Evolutionary conservation across 2,797 vertebrate genomes (phyloP), one percentile per base, ranked within the genome.

Genomic region (Onychomys torridus): DNA sequence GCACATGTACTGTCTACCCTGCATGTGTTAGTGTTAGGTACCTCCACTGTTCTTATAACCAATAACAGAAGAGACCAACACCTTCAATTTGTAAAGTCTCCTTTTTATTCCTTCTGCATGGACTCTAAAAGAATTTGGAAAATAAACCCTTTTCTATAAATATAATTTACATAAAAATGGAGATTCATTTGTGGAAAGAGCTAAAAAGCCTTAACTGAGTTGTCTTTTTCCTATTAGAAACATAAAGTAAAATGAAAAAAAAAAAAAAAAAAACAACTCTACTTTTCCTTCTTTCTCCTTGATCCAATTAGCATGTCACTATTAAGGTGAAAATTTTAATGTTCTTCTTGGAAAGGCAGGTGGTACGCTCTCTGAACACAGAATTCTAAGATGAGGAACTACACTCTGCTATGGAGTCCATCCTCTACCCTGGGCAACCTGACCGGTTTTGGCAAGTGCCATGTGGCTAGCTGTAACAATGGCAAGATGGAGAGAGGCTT

Each of bases 111-210:
- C 61, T 91, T 92, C 55, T 90, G 61, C 43, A 73, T 23, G 55
- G 12, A 86, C 75, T 43, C 7, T 92, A 92, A 89, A 25, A 94
- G 40, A 84, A 90, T 86, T 69, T 89, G 23, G 37, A 83, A 71
- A 90, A 90, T 32, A 95, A 86, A 91, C 49, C 43, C 43, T 49
- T 88, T 63, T 94, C 46, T 21, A 88, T 71, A 63, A 75, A 43
- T 89, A n/a, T 34, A 46, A 82, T 96, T 95, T 96, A 90, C 78
- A 94, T 96, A 59, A 96, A 97, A 94, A 95, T 71, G 27, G 55
- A 75, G 69, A 87, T 5, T 46, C 37, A 32, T 90, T 73, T 92
- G 37, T 90, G 16, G 61, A 89, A 94, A 63, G 37, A 93, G 6
- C 52, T 78, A 52, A 88, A 96, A 90, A 19, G 10, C 27, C 32